Base-by-base conservation (phyloP, 2,888 invertebrate genomes). In the Dolomedes plantarius region DNA sequence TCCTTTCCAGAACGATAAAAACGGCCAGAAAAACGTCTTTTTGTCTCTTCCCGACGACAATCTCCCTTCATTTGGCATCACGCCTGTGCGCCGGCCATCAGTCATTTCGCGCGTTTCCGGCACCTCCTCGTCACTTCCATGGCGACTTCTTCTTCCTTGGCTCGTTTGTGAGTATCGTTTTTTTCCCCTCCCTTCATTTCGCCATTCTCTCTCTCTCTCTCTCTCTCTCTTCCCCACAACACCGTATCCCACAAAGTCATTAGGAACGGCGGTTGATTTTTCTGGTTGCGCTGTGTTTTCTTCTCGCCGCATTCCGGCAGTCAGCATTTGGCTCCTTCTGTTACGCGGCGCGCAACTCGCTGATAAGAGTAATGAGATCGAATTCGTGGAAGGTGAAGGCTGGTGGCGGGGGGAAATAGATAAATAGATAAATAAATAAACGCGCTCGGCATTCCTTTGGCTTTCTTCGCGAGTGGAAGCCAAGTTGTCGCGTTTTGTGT, bases 241-340 rank as follows among this genome's bases (percentile, higher is more conserved):
- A n/a, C n/a, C n/a, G n/a, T n/a, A n/a, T n/a, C n/a, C n/a, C 36
- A n/a, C 6, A 16, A 2, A 2, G 2, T 46, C 46, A 46, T 46
- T 46, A 46, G 46, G n/a, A 13, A 46, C 13, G 46, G 46, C 46
- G 16, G 46, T 46, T 46, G 46, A 11, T 11, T 46, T 46, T 46
- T 46, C 46, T 6, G 16, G 11, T n/a, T 46, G 16, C 46, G 11
- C 46, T 46, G 46, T 6, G 6, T 13, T 46, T 46, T 46, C 16
- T n/a, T n/a, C n/a, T n/a, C n/a, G n/a, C 46, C 1, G 32, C 73
- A 36, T 73, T 73, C 73, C 62, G 62, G 62, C 56, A 73, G 56
- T 73, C 73, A 62, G 62, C 31, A 73, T 46, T 46, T 32, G 32
- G 56, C 31, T 19, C 3, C 23, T n/a, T n/a, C 73, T n/a, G 73